Conservation (phyloP, 2,888 invertebrate species). For the Orthonychiurus folsomi region DNA sequence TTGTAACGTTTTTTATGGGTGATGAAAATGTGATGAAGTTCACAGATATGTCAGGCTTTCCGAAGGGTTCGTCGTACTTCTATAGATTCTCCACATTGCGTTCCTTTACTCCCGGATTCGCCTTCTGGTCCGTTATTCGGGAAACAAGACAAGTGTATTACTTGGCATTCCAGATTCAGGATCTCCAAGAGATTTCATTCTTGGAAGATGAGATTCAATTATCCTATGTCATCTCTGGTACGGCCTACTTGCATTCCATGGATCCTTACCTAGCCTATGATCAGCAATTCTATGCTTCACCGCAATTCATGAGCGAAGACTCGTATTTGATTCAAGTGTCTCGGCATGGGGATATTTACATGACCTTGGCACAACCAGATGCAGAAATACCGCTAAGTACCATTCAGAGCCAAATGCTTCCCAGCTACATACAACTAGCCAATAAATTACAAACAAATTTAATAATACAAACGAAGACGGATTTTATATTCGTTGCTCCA, state of each 20-base stretch:
- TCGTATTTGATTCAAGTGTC: background rate
- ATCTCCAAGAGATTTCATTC: background rate
- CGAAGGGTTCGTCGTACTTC: background rate
- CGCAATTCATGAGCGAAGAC: background rate
- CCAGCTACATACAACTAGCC: background rate
- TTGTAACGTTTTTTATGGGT: too few species aligned
- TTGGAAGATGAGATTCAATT: background rate
- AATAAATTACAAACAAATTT: background rate
- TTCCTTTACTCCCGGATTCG: background rate
- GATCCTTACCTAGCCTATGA: background rate
- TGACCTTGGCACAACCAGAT: background rate
- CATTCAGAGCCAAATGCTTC: background rate
- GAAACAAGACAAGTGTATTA: background rate
- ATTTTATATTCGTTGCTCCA: background rate
- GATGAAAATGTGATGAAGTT: background rate
- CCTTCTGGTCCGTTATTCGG: background rate
- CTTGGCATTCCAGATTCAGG: background rate
- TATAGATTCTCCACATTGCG: background rate
- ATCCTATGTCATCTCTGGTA: too few species aligned
- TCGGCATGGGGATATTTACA: background rate
- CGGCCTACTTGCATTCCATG: background rate
- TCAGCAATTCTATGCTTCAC: conserved; percentile 3
- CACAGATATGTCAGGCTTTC: background rate
- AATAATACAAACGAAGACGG: background rate
- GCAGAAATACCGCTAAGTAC: too few species aligned